Evolutionary conservation across 2,888 invertebrate genomes (phyloP), one percentile per base, ranked within the genome.

Genomic region (Apotomis betuletana): DNA sequence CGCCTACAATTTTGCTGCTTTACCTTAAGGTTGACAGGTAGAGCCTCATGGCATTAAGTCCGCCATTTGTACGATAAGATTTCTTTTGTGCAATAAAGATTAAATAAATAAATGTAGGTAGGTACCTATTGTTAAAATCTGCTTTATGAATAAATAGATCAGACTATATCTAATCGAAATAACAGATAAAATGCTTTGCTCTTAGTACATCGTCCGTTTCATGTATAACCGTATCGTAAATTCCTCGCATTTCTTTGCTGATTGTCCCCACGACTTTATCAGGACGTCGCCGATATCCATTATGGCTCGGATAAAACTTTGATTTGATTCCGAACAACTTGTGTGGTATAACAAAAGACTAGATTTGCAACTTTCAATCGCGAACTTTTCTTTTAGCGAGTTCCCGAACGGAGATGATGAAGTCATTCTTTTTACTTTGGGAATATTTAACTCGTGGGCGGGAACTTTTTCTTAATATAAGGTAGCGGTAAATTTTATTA

Each of bases 281-380:
- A 80, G 79, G 82, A 88, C 85, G 84, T 85, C 84, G 83, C 80
- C 87, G 86, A 90, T 92, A 90, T 91, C 90, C 83, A 90, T 92
- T 91, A 91, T 89, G 85, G 88, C 84, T 76, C 80, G 86, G 88
- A 88, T 90, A 86, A 90, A 92, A 92, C 86, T 92, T 93, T 90
- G 90, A 92, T 93, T 90, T 85, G 90, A 90, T 91, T 88, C 85
- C 82, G 81, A 85, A 86, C 85, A 86, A 87, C 81, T 90, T 90
- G 80, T 81, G 86, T 84, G 82, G 83, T 83, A 80, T 83, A 80
- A 81, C 79, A 79, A 80, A 80, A 83, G 83, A 86, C 81, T 87
- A 85, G 78, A 86, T 86, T 86, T 83, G 81, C 80, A 87, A 87
- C 84, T 87, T 87, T 84, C 81, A 79, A 75, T 76, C 82, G 77